Conservation (phyloP, 2,113 vertebrate species). For the Tretioscincus oriximinensis region DNA sequence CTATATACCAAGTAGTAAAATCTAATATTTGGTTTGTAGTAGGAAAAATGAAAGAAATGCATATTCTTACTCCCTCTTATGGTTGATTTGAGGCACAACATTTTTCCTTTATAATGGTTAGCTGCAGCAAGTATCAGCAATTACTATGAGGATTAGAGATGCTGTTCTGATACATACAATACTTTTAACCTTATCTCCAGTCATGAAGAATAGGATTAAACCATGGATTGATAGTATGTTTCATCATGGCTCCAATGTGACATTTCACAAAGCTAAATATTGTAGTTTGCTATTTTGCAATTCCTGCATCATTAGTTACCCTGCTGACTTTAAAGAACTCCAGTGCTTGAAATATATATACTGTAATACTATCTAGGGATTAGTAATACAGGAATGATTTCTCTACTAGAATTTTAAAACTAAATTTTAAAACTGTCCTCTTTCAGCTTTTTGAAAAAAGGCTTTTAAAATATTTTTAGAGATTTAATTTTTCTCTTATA, state of each 20-base stretch:
- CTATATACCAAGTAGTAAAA: neutral
- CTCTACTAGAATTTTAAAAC: neutral
- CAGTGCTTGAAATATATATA: neutral
- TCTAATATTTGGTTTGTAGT: neutral
- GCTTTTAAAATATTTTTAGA: too few relatives aligned
- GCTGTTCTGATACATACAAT: too few relatives aligned
- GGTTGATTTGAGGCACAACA: neutral
- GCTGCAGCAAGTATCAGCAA: neutral
- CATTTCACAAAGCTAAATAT: neutral
- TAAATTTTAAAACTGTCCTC: too few relatives aligned
- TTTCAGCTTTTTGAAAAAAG: too few relatives aligned
- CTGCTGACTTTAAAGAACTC: neutral
- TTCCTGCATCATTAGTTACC: neutral
- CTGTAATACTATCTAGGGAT: neutral
- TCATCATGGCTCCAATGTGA: neutral
- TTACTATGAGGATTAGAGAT: too few relatives aligned
- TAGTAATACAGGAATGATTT: neutral
- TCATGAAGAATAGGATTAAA: too few relatives aligned
- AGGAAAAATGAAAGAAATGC: neutral
- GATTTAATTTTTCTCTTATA: too few relatives aligned
- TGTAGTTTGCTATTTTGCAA: neutral
- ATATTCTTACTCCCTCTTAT: slow-evolving; percentile 5
- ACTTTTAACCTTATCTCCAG: too few relatives aligned
- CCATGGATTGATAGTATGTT: too few relatives aligned
- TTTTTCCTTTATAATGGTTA: neutral